Evolutionary conservation across 2,797 vertebrate genomes (phyloP).

Genomic region (Aeoliscus strigatus): DNA sequence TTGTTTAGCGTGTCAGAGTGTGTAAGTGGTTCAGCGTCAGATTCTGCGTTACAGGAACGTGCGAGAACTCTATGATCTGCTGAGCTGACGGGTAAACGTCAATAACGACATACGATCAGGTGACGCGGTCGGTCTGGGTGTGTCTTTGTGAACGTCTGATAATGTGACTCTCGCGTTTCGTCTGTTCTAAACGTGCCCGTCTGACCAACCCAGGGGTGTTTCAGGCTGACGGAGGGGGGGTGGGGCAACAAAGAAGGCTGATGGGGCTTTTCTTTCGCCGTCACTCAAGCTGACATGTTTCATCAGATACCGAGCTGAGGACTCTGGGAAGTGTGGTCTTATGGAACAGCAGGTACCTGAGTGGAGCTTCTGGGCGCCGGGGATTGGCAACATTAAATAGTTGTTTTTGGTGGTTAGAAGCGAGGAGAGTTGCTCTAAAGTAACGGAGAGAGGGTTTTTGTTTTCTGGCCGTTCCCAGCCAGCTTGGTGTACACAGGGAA

Average conservation of each 20-base stretch:
- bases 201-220: no score
- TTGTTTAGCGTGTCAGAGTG: slow-evolving; percentile 24
- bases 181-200: slow-evolving; percentile 18
- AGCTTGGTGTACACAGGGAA: slow-evolving; percentile 10
- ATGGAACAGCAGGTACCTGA: slow-evolving; percentile 67
- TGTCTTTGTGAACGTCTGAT: slow-evolving; percentile 37
- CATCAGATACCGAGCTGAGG: slow-evolving; percentile 27
- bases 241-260: slow-evolving; percentile 14
- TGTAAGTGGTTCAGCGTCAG: slow-evolving; percentile 33
- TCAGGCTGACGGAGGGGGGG: slow-evolving; percentile 15
- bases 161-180: slow-evolving; percentile 43
- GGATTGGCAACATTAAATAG: slow-evolving; percentile 24
- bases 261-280: slow-evolving; percentile 23
- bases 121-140: slow-evolving; percentile 40
- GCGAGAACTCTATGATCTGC: slow-evolving; percentile 8
- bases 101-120: slow-evolving; percentile 40
- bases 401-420: slow-evolving; percentile 32
- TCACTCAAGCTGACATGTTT: slow-evolving; percentile 26
- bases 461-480: slow-evolving; percentile 22
- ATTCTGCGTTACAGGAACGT: slow-evolving; percentile 12
- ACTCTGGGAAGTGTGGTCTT: slow-evolving; percentile 62
- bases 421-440: slow-evolving; percentile 5
- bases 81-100: slow-evolving; percentile 36
- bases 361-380: slow-evolving; percentile 37
- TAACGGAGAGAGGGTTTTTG: slow-evolving; percentile 11